phyloP scores from a whole-genome alignment of 2,888 invertebrate species.

The Drosophila nigricruria region DNA sequence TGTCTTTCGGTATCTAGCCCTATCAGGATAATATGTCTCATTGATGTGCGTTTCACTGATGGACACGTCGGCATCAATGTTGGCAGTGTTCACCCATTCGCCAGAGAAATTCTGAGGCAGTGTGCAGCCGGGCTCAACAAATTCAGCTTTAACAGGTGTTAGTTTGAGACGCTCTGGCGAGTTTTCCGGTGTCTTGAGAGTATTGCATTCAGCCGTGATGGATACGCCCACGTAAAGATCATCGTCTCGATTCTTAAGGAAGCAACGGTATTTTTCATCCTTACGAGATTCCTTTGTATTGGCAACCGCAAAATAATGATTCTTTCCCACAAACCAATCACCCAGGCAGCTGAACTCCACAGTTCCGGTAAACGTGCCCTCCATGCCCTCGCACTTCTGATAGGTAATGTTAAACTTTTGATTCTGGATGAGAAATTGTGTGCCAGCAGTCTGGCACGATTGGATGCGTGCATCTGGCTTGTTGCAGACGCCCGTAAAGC shows the following conservation, averaged over 20 bases:
- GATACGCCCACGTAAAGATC: constrained; percentile 96
- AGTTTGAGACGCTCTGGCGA: constrained; percentile 95
- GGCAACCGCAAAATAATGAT: constrained; percentile 98
- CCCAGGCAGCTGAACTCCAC: constrained; percentile 97
- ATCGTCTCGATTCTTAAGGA: constrained; percentile 96
- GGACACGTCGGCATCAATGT: constrained; percentile 96
- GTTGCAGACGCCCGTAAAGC: constrained; percentile 96
- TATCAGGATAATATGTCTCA: constrained; percentile 97
- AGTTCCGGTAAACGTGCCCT: constrained; percentile 95
- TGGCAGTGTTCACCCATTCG: constrained; percentile 98
- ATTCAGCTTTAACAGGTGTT: constrained; percentile 95
- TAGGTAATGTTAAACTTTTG: constrained; percentile 98
- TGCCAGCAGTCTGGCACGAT: constrained; percentile 98
- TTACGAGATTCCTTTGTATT: constrained; percentile 98
- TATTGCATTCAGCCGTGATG: constrained; percentile 96
- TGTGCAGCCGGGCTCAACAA: constrained; percentile 95
- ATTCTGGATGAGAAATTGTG: constrained; percentile 97
- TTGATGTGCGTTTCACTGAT: constrained; percentile 98
- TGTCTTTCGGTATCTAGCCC: constrained; percentile 93
- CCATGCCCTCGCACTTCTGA: constrained; percentile 95
- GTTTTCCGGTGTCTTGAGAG: constrained; percentile 95
- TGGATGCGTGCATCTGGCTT: constrained; percentile 95
- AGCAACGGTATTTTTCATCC: constrained; percentile 97
- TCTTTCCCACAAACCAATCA: constrained; percentile 98
- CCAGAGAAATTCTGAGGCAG: constrained; percentile 97